Conservation (phyloP, 2,888 invertebrate genomes). For the Troides aeacus region DNA sequence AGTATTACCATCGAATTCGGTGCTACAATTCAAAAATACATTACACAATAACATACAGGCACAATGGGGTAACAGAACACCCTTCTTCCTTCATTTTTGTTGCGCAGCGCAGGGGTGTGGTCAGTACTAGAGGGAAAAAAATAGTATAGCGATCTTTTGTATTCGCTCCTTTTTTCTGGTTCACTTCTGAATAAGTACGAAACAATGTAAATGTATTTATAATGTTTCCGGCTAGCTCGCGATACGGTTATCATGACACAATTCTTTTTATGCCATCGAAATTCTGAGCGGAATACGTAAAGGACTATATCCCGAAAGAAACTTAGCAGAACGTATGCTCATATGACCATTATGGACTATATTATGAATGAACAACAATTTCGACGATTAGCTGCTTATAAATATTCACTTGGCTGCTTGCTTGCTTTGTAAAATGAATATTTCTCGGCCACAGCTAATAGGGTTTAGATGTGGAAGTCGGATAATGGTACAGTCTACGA, state of each 20-base stretch:
- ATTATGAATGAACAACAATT: too few relatives aligned
- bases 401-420: too few relatives aligned
- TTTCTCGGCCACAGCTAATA: too few relatives aligned
- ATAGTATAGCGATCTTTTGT: conserved; percentile 23
- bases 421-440: too few relatives aligned
- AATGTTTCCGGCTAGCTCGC: conserved; percentile 21
- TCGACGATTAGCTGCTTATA: too few relatives aligned
- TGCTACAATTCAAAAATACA: conserved; percentile 24
- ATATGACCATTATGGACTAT: too few relatives aligned
- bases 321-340: too few relatives aligned
- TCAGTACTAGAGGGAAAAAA: conserved; percentile 15
- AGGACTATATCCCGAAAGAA: too few relatives aligned
- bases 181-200: conserved; percentile 23
- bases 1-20: conserved; percentile 6
- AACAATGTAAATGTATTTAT: conserved; percentile 27
- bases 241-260: conserved; percentile 5
- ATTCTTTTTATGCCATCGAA: not conserved
- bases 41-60: conserved; percentile 28
- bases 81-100: conserved; percentile 38
- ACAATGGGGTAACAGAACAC: conserved; percentile 36
- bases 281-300: too few relatives aligned
- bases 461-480: too few relatives aligned
- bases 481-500: too few relatives aligned
- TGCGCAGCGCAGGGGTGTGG: conserved; percentile 34
- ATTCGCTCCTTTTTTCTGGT: conserved; percentile 16